Evolutionary conservation across 2,113 vertebrate species (phyloP).

Genomic region (Vanacampus margaritifer): DNA sequence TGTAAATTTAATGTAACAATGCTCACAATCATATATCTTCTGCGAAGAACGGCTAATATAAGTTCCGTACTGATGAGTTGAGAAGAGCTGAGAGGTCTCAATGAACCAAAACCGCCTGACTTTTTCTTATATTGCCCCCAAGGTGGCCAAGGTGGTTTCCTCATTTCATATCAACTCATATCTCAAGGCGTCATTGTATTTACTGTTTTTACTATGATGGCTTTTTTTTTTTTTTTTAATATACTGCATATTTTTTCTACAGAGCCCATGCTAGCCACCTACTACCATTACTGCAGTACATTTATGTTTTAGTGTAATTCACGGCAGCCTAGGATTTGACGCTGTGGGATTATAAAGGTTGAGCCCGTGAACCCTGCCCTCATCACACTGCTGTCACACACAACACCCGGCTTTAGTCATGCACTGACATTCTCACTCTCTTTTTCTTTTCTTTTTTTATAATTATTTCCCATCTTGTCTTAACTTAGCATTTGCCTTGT

Average conservation of each 20-base stretch:
- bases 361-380: constrained; percentile 30
- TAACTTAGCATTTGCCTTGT: constrained; percentile 1
- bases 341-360: constrained; percentile 50
- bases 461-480: not conserved
- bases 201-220: not conserved
- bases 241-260: not conserved
- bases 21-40: no score
- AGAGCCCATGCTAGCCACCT: not conserved
- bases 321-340: constrained; percentile 37
- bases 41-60: no score
- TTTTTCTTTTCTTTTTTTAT: not conserved
- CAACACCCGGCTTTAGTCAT: constrained; percentile 18
- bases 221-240: no score
- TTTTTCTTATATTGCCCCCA: no score
- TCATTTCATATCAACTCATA: no score
- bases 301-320: constrained; percentile 44
- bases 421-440: constrained; percentile 15
- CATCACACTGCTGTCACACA: constrained; percentile 21
- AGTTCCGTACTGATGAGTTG: no score
- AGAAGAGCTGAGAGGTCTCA: no score
- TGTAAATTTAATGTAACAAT: no score
- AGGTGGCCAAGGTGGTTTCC: no score
- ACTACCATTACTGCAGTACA: not conserved
- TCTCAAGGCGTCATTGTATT: not conserved
- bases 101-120: no score